phyloP scores from a whole-genome alignment of 2,113 vertebrate genomes.

The Pagrus major region DNA sequence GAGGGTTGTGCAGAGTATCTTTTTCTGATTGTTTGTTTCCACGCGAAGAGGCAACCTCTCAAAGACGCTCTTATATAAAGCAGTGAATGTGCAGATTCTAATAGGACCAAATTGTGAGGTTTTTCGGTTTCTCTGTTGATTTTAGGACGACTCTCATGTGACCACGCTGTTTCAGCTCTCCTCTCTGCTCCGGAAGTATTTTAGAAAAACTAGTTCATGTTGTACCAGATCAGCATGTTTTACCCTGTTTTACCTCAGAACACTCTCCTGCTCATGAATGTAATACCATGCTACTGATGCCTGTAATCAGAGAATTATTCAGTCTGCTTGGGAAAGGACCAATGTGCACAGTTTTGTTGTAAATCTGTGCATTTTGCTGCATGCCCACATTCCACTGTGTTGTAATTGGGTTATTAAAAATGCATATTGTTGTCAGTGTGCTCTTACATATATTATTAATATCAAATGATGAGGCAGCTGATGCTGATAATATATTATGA shows the following conservation, averaged over 20 bases:
- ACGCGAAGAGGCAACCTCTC: conserved; percentile 13
- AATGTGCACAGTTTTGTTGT: conserved; percentile 51
- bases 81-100: conserved; percentile 12
- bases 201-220: conserved; percentile 26
- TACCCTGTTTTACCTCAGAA: conserved; percentile 23
- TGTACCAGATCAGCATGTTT: conserved; percentile 31
- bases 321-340: conserved; percentile 24
- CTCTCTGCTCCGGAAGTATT: neutral
- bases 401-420: conserved; percentile 76
- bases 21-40: conserved; percentile 24
- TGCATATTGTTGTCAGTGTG: conserved; percentile 73
- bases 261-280: conserved; percentile 5
- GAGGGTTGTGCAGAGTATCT: conserved; percentile 3
- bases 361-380: conserved; percentile 55
- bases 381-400: conserved; percentile 43
- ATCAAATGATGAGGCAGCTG: conserved; percentile 66
- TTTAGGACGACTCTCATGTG: conserved; percentile 1
- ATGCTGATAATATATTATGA: conserved; percentile 53
- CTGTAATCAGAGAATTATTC: conserved; percentile 47
- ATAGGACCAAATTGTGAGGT: conserved; percentile 31
- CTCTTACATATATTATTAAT: conserved; percentile 75
- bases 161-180: neutral
- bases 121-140: conserved; percentile 5
- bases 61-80: conserved; percentile 8
- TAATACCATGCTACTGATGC: conserved; percentile 13